These are phyloP conservation scores for Eupeodes corollae DNA, from an alignment of 1,140 invertebrate species.

Conservation along the genomic window DNA sequence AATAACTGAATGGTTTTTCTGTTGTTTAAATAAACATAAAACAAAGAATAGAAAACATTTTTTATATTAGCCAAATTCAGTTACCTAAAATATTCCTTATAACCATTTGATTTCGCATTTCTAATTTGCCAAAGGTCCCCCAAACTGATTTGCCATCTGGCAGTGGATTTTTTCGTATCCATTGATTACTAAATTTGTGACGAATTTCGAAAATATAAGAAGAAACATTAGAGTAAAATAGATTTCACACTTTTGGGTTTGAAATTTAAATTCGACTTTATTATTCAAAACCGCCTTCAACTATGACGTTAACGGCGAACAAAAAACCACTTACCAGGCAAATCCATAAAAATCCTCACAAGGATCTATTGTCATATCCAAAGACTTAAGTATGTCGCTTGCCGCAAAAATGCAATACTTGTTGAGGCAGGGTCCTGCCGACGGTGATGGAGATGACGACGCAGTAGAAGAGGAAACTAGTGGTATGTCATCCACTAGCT, in stretches of 20 bases:
- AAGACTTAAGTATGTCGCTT: conserved; percentile 69
- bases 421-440: conserved; percentile 54
- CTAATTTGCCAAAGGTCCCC: conserved; percentile 90
- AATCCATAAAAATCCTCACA: conserved; percentile 94
- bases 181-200: conserved; percentile 63
- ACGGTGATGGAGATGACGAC: conserved; percentile 15
- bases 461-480: neutral
- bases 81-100: conserved; percentile 79
- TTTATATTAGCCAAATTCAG: conserved; percentile 1
- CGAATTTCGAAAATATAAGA: neutral
- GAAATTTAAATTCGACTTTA: neutral
- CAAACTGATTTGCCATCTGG: conserved; percentile 86
- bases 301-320: too few relatives aligned
- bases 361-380: conserved; percentile 69
- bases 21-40: neutral
- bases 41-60: neutral
- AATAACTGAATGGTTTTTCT: conserved; percentile 48
- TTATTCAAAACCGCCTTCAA: neutral
- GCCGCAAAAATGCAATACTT: conserved; percentile 77
- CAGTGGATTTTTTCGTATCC: conserved; percentile 84
- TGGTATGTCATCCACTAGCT: neutral
- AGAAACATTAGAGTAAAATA: too few relatives aligned
- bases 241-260: too few relatives aligned
- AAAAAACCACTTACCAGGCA: conserved; percentile 49
- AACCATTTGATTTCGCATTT: conserved; percentile 85